phyloP scores from a whole-genome alignment of 2,888 invertebrate species.

The Phlogophora meticulosa region DNA sequence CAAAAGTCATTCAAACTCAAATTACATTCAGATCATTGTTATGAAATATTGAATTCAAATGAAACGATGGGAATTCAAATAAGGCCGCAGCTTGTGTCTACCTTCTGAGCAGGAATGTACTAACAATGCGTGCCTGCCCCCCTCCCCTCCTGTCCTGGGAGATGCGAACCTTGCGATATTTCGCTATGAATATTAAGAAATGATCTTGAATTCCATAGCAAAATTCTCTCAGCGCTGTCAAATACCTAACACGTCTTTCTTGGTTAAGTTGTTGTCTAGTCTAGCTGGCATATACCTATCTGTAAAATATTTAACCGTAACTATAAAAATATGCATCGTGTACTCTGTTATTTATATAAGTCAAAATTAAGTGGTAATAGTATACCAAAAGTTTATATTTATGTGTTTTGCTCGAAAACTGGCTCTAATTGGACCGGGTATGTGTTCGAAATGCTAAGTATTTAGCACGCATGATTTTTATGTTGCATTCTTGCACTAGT shows the following conservation, averaged over 20 bases:
- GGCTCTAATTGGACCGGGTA: too few relatives aligned
- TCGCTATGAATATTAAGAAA: constrained; percentile 87
- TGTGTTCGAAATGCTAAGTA: too few relatives aligned
- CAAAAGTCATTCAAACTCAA: constrained; percentile 69
- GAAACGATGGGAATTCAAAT: constrained; percentile 85
- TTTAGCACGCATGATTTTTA: too few relatives aligned
- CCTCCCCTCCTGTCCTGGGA: constrained; percentile 57
- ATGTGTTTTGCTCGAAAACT: too few relatives aligned
- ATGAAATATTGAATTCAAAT: constrained; percentile 79
- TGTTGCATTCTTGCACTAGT: too few relatives aligned
- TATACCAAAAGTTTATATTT: too few relatives aligned
- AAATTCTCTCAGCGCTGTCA: constrained; percentile 72
- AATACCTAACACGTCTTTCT: constrained; percentile 74
- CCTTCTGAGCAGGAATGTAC: constrained; percentile 80
- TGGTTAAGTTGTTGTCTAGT: too few relatives aligned
- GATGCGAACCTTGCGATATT: constrained; percentile 73
- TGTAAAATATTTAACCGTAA: too few relatives aligned
- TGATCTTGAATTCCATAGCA: constrained; percentile 81
- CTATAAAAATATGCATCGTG: too few relatives aligned
- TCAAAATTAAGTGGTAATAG: too few relatives aligned
- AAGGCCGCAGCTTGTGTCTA: constrained; percentile 84
- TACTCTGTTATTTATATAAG: too few relatives aligned
- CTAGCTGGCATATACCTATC: too few relatives aligned
- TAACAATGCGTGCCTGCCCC: constrained; percentile 78
- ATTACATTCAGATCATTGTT: constrained; percentile 79